Percentiles rank a stretch among this genome's conserved stretches.
Evolutionary conservation across 2,888 invertebrate genomes (phyloP).

Genomic region (Phrixothrix hirtus): DNA sequence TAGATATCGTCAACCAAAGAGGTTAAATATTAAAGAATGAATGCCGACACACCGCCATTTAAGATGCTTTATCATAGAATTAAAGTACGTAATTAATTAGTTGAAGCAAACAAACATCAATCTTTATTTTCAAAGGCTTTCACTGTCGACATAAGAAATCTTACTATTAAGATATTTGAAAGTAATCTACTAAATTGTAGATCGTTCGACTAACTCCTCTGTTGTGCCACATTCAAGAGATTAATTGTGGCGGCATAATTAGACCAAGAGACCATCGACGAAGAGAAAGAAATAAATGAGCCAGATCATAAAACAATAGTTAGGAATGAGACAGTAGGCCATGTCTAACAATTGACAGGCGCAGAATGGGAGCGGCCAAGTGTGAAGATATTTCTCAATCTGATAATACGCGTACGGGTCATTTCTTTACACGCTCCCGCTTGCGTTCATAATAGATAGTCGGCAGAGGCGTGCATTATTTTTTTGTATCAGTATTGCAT

Average conservation of each 20-base stretch:
- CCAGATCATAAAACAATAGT: slow-evolving; percentile 22
- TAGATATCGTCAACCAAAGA: too few relatives aligned
- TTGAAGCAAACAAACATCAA: too few relatives aligned
- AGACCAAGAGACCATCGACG: slow-evolving; percentile 17
- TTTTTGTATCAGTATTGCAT: too few relatives aligned
- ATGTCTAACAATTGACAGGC: slow-evolving; percentile 40
- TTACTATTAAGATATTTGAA: too few relatives aligned
- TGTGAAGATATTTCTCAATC: slow-evolving; percentile 43
- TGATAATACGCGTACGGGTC: slow-evolving; percentile 40
- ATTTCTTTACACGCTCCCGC: slow-evolving; percentile 37
- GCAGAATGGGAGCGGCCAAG: slow-evolving; percentile 39
- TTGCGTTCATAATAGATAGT: slow-evolving; percentile 14
- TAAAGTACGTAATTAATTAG: too few relatives aligned
- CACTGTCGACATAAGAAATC: too few relatives aligned
- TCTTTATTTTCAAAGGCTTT: too few relatives aligned
- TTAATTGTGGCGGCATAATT: slow-evolving; percentile 22
- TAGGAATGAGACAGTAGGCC: slow-evolving; percentile 27
- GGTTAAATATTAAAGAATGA: too few relatives aligned
- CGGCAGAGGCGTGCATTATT: slow-evolving; percentile 20
- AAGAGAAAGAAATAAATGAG: slow-evolving; percentile 21
- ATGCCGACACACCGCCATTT: not conserved
- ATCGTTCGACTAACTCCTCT: too few relatives aligned
- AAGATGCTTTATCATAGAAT: too few relatives aligned
- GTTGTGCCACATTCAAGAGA: slow-evolving; percentile 5
- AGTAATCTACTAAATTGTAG: too few relatives aligned